Percentiles rank a stretch among this genome's conserved stretches.
These are phyloP conservation scores for Conus betulinus DNA, from an alignment of 1,140 invertebrate genomes.

Conservation along the genomic window DNA sequence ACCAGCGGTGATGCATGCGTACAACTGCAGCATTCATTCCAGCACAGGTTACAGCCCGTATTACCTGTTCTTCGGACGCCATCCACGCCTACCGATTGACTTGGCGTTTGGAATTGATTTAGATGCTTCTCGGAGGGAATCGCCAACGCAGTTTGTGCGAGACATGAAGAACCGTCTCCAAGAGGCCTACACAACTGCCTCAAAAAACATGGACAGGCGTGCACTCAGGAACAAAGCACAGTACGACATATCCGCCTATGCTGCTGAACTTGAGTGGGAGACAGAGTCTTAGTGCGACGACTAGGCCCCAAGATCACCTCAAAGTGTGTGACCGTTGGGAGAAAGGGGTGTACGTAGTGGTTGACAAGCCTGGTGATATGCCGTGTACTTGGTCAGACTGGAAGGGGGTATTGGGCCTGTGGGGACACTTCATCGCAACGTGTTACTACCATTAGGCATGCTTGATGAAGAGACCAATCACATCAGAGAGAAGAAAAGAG, in stretches of 20 bases:
- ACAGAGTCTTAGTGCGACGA: neutral
- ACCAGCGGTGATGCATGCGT: conserved; percentile 46
- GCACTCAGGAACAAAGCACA: neutral
- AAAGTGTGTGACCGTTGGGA: too few species aligned
- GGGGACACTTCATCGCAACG: too few species aligned
- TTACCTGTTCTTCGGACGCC: neutral
- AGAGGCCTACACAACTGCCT: neutral
- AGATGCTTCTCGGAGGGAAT: neutral
- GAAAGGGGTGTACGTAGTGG: neutral
- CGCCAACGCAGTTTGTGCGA: neutral
- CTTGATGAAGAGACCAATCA: too few species aligned
- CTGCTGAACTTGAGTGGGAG: neutral
- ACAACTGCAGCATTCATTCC: neutral
- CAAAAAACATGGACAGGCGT: neutral
- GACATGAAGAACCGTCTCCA: neutral
- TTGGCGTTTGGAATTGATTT: neutral
- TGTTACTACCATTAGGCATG: too few species aligned
- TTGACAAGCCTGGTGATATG: neutral
- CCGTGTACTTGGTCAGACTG: neutral
- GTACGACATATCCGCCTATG: neutral
- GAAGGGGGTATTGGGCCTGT: too few species aligned
- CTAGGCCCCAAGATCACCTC: too few species aligned
- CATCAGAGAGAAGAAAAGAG: too few species aligned
- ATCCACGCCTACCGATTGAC: too few species aligned
- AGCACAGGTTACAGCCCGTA: conserved; percentile 45